Percentiles rank a stretch among this genome's conserved stretches.
phyloP scores from a whole-genome alignment of 1,140 invertebrate species.

The Aricia agestis region DNA sequence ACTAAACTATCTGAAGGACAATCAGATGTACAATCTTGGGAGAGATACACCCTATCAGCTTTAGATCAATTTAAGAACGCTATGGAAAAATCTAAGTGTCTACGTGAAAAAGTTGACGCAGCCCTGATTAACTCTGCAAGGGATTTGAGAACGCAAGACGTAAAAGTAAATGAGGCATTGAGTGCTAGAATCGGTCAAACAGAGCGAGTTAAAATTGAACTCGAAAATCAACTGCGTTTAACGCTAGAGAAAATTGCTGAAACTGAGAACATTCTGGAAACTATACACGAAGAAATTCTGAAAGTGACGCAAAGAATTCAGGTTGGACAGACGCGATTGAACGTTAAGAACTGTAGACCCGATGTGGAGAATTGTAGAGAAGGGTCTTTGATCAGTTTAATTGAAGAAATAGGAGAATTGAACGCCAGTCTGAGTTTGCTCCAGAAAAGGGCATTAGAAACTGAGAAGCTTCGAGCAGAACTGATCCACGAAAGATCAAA shows the following conservation, averaged over 20 bases:
- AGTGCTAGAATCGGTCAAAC: constrained; percentile 79
- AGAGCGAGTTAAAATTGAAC: constrained; percentile 78
- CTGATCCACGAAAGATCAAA: constrained; percentile 78
- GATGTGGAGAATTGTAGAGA: constrained; percentile 84
- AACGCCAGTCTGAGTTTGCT: constrained; percentile 79
- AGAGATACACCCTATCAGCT: constrained; percentile 79
- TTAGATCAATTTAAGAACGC: constrained; percentile 77
- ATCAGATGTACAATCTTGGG: constrained; percentile 82
- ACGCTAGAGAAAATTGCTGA: constrained; percentile 78
- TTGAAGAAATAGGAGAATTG: constrained; percentile 82
- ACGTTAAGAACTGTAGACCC: constrained; percentile 79
- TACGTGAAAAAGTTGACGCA: constrained; percentile 79
- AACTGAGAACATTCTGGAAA: constrained; percentile 81
- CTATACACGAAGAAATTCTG: constrained; percentile 78
- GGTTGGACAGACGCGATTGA: constrained; percentile 84
- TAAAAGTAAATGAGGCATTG: constrained; percentile 81
- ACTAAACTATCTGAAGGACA: constrained; percentile 82
- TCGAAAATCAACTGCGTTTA: constrained; percentile 80
- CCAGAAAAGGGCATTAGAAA: constrained; percentile 77
- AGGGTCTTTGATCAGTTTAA: constrained; percentile 78
- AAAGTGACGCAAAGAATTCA: constrained; percentile 82
- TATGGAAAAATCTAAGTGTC: constrained; percentile 74
- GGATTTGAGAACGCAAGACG: constrained; percentile 83
- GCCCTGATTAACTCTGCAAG: constrained; percentile 79
- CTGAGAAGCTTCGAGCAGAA: constrained; percentile 78